phyloP scores from a whole-genome alignment of 1,140 invertebrate genomes.

The Periplaneta americana region DNA sequence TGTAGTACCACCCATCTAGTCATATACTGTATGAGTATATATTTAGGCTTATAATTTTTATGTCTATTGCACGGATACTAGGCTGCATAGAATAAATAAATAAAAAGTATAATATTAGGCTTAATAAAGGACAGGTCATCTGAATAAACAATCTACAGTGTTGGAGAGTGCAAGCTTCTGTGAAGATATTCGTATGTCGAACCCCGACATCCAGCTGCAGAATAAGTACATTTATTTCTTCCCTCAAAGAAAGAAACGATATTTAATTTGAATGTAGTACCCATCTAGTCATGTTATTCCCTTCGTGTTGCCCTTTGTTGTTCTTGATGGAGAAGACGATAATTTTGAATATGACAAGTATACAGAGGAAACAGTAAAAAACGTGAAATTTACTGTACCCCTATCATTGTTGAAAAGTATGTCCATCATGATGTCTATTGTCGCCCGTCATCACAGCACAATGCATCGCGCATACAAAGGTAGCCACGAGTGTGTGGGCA shows the following conservation, averaged over 20 bases:
- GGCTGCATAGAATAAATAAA: too few species aligned
- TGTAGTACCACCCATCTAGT: too few species aligned
- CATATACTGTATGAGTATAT: too few species aligned
- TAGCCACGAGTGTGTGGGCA: too few species aligned
- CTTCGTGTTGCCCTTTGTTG: not conserved
- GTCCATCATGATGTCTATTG: not conserved
- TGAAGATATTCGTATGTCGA: not conserved
- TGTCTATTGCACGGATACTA: too few species aligned
- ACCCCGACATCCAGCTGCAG: not conserved
- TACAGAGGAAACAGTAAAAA: not conserved
- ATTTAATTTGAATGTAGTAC: not conserved
- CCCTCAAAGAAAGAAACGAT: not conserved
- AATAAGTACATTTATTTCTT: not conserved
- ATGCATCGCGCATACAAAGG: not conserved
- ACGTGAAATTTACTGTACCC: not conserved
- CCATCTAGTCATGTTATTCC: not conserved
- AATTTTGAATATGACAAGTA: not conserved
- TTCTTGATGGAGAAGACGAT: not conserved
- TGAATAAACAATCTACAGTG: too few species aligned
- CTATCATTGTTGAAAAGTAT: not conserved
- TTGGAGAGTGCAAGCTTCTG: too few species aligned
- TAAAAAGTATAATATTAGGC: too few species aligned
- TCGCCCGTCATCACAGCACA: not conserved
- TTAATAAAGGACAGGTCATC: too few species aligned
- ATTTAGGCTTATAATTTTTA: too few species aligned